phyloP scores from a whole-genome alignment of 2,888 invertebrate species.

The Saturnia pavonia region DNA sequence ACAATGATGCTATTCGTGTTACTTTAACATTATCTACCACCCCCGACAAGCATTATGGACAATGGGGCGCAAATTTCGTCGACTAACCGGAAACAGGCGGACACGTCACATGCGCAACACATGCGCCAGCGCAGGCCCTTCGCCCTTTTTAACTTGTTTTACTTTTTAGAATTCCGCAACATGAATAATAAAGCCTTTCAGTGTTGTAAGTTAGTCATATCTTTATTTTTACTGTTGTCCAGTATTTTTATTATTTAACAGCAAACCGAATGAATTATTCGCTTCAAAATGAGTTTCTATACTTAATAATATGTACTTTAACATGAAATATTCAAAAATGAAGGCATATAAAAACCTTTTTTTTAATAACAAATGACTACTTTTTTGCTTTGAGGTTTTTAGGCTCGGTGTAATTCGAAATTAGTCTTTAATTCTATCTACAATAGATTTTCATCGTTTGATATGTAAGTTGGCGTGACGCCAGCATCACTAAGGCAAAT shows the following conservation, averaged over 20 bases:
- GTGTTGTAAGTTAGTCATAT: conserved; percentile 2
- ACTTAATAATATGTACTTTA: too few relatives aligned
- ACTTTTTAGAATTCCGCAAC: conserved; percentile 21
- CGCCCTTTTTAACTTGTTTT: conserved; percentile 66
- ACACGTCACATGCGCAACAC: conserved; percentile 71
- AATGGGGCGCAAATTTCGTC: conserved; percentile 64
- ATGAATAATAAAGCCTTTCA: conserved; percentile 10
- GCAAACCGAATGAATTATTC: not conserved
- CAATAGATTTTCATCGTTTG: too few relatives aligned
- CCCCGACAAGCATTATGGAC: conserved; percentile 42
- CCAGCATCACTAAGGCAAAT: too few relatives aligned
- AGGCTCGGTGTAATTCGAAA: too few relatives aligned
- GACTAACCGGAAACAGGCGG: conserved; percentile 67
- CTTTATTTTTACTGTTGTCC: conserved; percentile 2
- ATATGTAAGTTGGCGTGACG: too few relatives aligned
- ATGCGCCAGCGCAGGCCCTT: conserved; percentile 63
- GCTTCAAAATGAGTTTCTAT: not conserved
- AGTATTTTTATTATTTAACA: not conserved
- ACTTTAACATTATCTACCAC: conserved; percentile 38
- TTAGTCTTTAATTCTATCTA: too few relatives aligned
- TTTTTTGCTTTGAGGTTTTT: too few relatives aligned
- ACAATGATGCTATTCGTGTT: conserved; percentile 18
- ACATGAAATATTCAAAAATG: not conserved
- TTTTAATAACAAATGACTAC: not conserved
- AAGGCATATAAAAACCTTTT: not conserved